A percentile compares a stretch with the other conserved stretches of the same genome.
Conservation (phyloP, 2,113 vertebrate genomes). For the Engraulis encrasicolus region DNA sequence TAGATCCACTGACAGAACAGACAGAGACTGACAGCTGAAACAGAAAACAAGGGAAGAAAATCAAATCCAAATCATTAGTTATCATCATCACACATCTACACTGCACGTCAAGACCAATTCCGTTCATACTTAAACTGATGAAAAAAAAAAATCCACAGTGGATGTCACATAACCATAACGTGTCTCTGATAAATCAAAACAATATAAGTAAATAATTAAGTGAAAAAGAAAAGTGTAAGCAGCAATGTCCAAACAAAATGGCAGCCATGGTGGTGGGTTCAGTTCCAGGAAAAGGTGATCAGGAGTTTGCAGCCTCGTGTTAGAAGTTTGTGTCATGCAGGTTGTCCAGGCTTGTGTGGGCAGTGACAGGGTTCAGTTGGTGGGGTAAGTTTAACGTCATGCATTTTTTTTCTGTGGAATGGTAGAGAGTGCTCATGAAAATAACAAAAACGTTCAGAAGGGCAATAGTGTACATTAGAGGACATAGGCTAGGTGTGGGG, state of each 20-base stretch:
- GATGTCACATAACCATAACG: background rate
- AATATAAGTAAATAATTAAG: too few species aligned
- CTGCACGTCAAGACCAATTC: conserved; percentile 63
- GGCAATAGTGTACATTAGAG: conserved; percentile 59
- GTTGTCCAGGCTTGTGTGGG: conserved; percentile 78
- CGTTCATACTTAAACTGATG: conserved; percentile 36
- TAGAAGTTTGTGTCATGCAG: conserved; percentile 88
- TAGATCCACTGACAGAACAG: conserved; percentile 51
- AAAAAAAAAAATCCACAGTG: conserved; percentile 42
- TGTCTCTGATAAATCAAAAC: conserved; percentile 46
- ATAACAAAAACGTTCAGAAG: conserved; percentile 69
- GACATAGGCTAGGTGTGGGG: conserved; percentile 41
- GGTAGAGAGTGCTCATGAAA: conserved; percentile 83
- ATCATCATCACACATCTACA: conserved; percentile 36
- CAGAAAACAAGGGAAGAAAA: conserved; percentile 45
- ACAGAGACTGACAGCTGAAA: conserved; percentile 48
- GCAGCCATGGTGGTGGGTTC: conserved; percentile 90
- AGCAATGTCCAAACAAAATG: conserved; percentile 83
- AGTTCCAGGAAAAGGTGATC: conserved; percentile 92
- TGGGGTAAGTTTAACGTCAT: conserved; percentile 64
- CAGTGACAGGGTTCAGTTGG: conserved; percentile 68
- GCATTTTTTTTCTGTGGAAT: conserved; percentile 93
- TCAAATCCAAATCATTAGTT: too few species aligned
- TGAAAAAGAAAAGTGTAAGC: conserved; percentile 82
- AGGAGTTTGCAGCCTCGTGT: conserved; percentile 89